These are phyloP conservation scores for Neotoma lepida DNA, from an alignment of 2,113 vertebrate genomes.

Conservation along the genomic window DNA sequence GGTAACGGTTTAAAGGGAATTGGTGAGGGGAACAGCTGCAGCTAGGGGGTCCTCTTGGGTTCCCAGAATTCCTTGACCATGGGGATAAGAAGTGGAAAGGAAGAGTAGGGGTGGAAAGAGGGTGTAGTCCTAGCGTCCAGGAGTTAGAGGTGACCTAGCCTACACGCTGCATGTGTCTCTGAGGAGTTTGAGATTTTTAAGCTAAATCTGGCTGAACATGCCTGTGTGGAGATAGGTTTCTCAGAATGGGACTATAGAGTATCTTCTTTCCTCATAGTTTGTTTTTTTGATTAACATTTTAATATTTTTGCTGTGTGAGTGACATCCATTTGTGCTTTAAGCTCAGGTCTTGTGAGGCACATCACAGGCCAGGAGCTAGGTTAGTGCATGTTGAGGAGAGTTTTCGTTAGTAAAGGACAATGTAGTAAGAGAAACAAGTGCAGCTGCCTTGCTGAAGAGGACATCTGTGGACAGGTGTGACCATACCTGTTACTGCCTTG, in stretches of 20 bases:
- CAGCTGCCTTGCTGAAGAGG: neutral
- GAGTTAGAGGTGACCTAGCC: neutral
- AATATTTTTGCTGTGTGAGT: neutral
- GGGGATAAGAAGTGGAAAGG: neutral
- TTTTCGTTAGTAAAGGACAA: conserved; percentile 3
- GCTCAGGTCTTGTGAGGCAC: neutral
- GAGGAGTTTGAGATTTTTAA: conserved; percentile 4
- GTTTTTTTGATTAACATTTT: conserved; percentile 3
- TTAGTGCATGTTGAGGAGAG: neutral
- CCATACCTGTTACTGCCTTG: neutral
- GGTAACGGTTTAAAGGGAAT: neutral
- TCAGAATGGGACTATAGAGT: neutral
- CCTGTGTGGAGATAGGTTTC: neutral
- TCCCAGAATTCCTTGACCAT: neutral
- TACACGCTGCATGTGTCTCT: neutral
- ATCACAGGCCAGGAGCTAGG: neutral
- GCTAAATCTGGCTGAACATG: neutral
- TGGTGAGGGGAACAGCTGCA: neutral
- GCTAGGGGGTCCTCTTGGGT: neutral
- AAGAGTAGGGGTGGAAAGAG: neutral
- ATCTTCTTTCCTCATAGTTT: neutral
- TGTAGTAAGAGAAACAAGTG: conserved; percentile 5
- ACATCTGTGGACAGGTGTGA: neutral
- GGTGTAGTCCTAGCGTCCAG: neutral
- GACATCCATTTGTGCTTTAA: neutral